Percentiles rank a stretch among this genome's conserved stretches.
Evolutionary conservation across 2,888 invertebrate genomes (phyloP).

Genomic region (Acrocera orbiculus): DNA sequence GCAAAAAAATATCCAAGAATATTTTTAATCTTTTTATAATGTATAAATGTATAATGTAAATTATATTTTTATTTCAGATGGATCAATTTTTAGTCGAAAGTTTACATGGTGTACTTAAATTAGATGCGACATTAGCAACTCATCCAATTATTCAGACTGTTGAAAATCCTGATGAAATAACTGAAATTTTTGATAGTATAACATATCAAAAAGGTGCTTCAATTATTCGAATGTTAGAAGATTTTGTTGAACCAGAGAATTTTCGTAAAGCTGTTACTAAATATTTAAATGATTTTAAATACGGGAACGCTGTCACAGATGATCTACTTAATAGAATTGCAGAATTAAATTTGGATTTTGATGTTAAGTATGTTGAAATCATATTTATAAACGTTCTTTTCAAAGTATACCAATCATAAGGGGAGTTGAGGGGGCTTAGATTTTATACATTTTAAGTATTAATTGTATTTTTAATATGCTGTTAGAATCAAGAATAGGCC

Average conservation of each 20-base stretch:
- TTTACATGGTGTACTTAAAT: slow-evolving; percentile 50
- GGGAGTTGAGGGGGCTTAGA: too few relatives aligned
- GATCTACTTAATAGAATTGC: slow-evolving; percentile 44
- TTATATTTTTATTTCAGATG: slow-evolving; percentile 37
- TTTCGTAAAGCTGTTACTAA: slow-evolving; percentile 56
- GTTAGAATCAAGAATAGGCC: too few relatives aligned
- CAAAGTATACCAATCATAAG: neutral
- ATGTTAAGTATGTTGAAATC: slow-evolving; percentile 27
- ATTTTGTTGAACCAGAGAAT: slow-evolving; percentile 45
- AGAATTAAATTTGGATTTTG: slow-evolving; percentile 36
- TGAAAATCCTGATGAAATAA: slow-evolving; percentile 73
- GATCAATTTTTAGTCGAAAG: slow-evolving; percentile 57
- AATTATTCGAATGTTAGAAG: slow-evolving; percentile 73
- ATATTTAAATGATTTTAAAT: slow-evolving; percentile 53
- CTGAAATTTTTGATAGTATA: slow-evolving; percentile 77
- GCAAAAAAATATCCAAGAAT: too few relatives aligned
- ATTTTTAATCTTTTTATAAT: too few relatives aligned
- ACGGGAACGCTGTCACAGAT: slow-evolving; percentile 59
- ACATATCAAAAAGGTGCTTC: slow-evolving; percentile 89
- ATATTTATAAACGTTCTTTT: too few relatives aligned
- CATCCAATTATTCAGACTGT: slow-evolving; percentile 83
- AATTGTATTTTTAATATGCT: too few relatives aligned
- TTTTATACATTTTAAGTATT: too few relatives aligned
- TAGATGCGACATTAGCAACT: slow-evolving; percentile 65
- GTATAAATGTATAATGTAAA: too few relatives aligned